A percentile compares a stretch with the other conserved stretches of the same genome.
Conservation (phyloP, 2,888 invertebrate genomes). For the Leptinotarsa tumamoca region DNA sequence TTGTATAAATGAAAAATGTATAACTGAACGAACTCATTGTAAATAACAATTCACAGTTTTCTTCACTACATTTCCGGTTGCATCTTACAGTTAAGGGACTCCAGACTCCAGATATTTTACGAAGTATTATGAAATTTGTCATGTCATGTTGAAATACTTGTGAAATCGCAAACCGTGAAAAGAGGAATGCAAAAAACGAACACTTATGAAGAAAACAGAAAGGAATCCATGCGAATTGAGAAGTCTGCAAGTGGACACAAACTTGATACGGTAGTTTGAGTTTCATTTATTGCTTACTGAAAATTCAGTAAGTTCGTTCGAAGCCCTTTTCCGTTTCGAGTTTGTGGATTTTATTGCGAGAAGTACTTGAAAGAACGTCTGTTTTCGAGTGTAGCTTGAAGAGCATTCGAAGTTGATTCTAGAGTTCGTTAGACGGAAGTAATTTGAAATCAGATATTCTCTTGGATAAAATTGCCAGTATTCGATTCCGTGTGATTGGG, state of each 20-base stretch:
- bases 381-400: neutral
- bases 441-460: constrained; percentile 8
- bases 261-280: neutral
- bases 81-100: too few relatives aligned
- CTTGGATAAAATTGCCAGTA: constrained; percentile 3
- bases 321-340: neutral
- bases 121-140: too few relatives aligned
- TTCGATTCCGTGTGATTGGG: neutral
- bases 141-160: too few relatives aligned
- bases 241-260: constrained; percentile 1
- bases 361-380: neutral
- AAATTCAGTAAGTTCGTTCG: neutral
- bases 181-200: neutral
- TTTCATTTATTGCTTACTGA: neutral
- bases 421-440: neutral
- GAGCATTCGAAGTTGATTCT: constrained; percentile 3
- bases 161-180: neutral
- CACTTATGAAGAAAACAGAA: neutral
- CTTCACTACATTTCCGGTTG: too few relatives aligned
- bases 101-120: too few relatives aligned
- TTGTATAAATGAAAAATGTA: too few relatives aligned
- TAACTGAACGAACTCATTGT: too few relatives aligned
- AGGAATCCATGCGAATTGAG: neutral
- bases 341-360: constrained; percentile 1
- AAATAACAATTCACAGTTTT: too few relatives aligned